These are phyloP conservation scores for Ophioninae sp. DNA, from an alignment of 2,888 invertebrate species.

Conservation along the genomic window DNA sequence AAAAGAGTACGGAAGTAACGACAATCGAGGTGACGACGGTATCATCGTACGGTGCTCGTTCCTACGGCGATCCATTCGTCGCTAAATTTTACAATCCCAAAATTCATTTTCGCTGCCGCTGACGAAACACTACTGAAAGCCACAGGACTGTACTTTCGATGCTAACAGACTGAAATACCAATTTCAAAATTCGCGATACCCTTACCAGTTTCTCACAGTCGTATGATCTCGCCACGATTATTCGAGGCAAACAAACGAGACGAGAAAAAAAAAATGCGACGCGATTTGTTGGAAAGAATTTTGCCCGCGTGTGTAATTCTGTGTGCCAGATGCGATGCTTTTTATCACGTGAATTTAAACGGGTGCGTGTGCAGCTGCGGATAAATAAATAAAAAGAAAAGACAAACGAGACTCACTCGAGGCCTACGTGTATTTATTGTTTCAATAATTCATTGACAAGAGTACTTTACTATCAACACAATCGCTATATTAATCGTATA, in stretches of 20 bases:
- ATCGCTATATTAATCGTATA: conserved; percentile 25
- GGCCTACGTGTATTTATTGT: conserved; percentile 60
- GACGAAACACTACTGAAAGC: conserved; percentile 44
- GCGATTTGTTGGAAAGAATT: conserved; percentile 1
- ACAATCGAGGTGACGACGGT: conserved; percentile 61
- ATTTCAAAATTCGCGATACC: background rate
- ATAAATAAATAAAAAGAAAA: background rate
- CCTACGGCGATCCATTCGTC: conserved; percentile 57
- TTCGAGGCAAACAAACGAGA: background rate
- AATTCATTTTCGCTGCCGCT: conserved; percentile 53
- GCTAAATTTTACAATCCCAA: conserved; percentile 56
- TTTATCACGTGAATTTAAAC: conserved; percentile 56
- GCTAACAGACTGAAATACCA: conserved; percentile 45
- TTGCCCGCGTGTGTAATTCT: conserved; percentile 30
- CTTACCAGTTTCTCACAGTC: background rate
- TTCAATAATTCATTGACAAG: conserved; percentile 18
- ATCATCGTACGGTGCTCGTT: conserved; percentile 60
- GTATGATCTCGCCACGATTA: background rate
- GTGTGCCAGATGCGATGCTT: conserved; percentile 42
- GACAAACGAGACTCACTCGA: conserved; percentile 56
- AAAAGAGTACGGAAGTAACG: conserved; percentile 45
- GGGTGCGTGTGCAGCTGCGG: conserved; percentile 27
- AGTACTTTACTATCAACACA: conserved; percentile 47
- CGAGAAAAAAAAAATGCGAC: conserved; percentile 1
- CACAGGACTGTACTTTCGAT: conserved; percentile 15